A percentile compares a stretch with the other conserved stretches of the same genome.
These are phyloP conservation scores for Sipha maydis DNA, from an alignment of 2,888 invertebrate genomes.

Conservation along the genomic window DNA sequence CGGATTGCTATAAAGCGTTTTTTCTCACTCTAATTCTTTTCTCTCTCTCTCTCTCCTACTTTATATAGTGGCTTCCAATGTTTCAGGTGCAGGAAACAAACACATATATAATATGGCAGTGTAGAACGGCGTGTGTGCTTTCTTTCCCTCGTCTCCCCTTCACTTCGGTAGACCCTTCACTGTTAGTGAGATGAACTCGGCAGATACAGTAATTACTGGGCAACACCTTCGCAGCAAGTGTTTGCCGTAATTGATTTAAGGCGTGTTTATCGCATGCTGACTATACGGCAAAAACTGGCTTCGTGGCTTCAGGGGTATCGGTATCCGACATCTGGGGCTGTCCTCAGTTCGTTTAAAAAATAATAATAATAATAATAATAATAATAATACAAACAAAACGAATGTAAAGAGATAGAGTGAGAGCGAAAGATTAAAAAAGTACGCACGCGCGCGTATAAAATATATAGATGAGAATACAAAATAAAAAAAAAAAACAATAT, in stretches of 20 bases:
- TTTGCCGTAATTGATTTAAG: constrained; percentile 61
- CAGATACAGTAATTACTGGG: constrained; percentile 63
- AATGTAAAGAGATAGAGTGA: constrained; percentile 59
- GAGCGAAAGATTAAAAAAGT: constrained; percentile 61
- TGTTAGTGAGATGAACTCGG: constrained; percentile 53
- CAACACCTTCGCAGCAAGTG: constrained; percentile 62
- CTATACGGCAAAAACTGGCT: constrained; percentile 43
- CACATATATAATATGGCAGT: constrained; percentile 24
- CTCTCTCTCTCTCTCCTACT: constrained; percentile 12
- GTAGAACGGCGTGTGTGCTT: constrained; percentile 38
- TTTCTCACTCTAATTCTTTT: not conserved
- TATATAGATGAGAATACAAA: constrained; percentile 46
- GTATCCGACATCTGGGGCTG: constrained; percentile 60
- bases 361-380: not conserved
- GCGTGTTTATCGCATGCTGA: constrained; percentile 54
- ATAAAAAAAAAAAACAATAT: constrained; percentile 39
- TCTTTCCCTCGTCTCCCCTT: constrained; percentile 7
- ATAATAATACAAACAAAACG: constrained; percentile 63
- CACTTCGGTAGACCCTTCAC: not conserved
- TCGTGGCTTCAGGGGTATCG: constrained; percentile 59
- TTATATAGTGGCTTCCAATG: constrained; percentile 37
- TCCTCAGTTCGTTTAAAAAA: constrained; percentile 32
- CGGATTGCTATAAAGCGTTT: constrained; percentile 42
- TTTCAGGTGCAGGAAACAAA: constrained; percentile 32
- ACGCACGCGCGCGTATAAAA: constrained; percentile 56